A percentile compares a stretch with the other conserved stretches of the same genome.
phyloP scores from a whole-genome alignment of 2,888 invertebrate species.

The Anodontia alba region DNA sequence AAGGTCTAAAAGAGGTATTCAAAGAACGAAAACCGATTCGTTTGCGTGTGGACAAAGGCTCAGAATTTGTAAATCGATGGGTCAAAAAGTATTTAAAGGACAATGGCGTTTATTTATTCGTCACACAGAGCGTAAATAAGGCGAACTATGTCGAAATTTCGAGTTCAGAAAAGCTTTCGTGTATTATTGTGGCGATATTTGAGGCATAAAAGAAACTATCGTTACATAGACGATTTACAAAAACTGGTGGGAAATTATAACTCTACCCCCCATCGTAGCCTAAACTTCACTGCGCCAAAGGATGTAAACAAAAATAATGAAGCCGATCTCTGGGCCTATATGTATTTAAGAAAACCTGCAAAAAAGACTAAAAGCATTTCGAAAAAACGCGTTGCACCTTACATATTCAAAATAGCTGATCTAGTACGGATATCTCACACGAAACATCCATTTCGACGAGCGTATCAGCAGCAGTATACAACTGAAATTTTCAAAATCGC shows the following conservation, averaged over 20 bases:
- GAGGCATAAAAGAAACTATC: neutral
- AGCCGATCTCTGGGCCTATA: slow-evolving; percentile 40
- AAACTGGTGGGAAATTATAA: slow-evolving; percentile 42
- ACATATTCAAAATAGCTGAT: slow-evolving; percentile 9
- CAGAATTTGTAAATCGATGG: slow-evolving; percentile 23
- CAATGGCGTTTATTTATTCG: neutral
- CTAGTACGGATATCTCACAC: slow-evolving; percentile 16
- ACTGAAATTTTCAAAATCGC: slow-evolving; percentile 29
- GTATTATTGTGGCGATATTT: neutral
- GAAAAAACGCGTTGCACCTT: neutral
- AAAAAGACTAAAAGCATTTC: neutral
- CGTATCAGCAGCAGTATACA: slow-evolving; percentile 27
- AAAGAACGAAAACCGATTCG: slow-evolving; percentile 21
- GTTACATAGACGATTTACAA: slow-evolving; percentile 44
- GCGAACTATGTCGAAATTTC: neutral
- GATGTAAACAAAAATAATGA: slow-evolving; percentile 41
- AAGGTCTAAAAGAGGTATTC: slow-evolving; percentile 16
- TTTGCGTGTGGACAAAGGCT: slow-evolving; percentile 19
- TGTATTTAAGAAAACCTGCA: slow-evolving; percentile 13
- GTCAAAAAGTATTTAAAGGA: slow-evolving; percentile 29
- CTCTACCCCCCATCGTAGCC: slow-evolving; percentile 39
- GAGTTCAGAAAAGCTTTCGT: neutral
- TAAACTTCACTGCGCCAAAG: slow-evolving; percentile 39
- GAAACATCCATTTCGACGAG: slow-evolving; percentile 21
- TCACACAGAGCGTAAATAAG: neutral